Percentiles rank a stretch among this genome's conserved stretches.
These are phyloP conservation scores for Apamea sordens DNA, from an alignment of 2,888 invertebrate genomes.

Conservation along the genomic window DNA sequence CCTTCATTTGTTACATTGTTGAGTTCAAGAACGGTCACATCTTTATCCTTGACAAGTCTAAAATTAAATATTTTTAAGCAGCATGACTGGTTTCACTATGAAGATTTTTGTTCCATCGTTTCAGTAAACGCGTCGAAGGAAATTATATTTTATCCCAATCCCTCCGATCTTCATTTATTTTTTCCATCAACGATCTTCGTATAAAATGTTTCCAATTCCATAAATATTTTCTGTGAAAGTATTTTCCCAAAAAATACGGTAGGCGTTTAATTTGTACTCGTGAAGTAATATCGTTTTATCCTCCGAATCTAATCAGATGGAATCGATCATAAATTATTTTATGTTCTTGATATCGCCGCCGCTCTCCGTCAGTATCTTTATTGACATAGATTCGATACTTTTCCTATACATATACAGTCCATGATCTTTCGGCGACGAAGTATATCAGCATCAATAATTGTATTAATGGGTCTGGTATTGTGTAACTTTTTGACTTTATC, in stretches of 20 bases:
- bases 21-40: conserved; percentile 50
- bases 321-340: conserved; percentile 62
- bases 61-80: conserved; percentile 32
- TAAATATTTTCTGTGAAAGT: conserved; percentile 61
- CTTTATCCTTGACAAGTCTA: conserved; percentile 40
- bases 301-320: conserved; percentile 62
- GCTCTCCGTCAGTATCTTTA: conserved; percentile 49
- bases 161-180: conserved; percentile 6
- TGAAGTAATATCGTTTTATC: conserved; percentile 55
- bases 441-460: conserved; percentile 25
- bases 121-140: background rate
- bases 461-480: background rate
- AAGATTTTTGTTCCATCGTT: conserved; percentile 1
- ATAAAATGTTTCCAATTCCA: conserved; percentile 22
- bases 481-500: conserved; percentile 4
- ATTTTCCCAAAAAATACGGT: conserved; percentile 58
- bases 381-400: conserved; percentile 47
- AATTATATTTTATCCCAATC: conserved; percentile 3
- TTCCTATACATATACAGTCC: conserved; percentile 23
- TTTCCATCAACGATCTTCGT: background rate
- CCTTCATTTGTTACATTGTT: conserved; percentile 30
- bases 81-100: conserved; percentile 11
- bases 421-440: conserved; percentile 20
- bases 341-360: conserved; percentile 51
- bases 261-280: conserved; percentile 66